Base-by-base conservation (phyloP, 2,797 vertebrate genomes). In the Falco columbarius region DNA sequence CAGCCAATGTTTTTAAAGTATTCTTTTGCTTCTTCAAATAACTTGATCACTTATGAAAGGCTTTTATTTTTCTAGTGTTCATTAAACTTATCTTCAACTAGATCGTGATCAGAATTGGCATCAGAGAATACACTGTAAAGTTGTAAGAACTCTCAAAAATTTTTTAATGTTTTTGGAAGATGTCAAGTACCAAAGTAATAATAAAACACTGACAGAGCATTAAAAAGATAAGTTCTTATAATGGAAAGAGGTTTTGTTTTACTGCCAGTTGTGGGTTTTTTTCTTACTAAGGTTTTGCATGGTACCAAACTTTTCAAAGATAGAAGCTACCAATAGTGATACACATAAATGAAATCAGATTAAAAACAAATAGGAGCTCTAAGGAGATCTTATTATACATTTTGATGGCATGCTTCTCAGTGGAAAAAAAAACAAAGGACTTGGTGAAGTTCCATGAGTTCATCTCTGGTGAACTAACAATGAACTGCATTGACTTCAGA, bases 41-140 rank as follows among this genome's bases (percentile, higher is more conserved):
- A 65, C 66, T 82, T 75, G 68, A 81, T 84, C 80, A 5, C 29
- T 95, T 90, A 75, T 42, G 70, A 91, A 84, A 92, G 84, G 42
- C 65, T 62, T 91, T 92, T 92, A 47, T 93, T 97, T 97, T 91
- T 94, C 61, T 62, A 81, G 85, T 47, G 70, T 73, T 91, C 62
- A 81, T 94, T 90, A 95, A 89, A 75, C 46, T 95, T 89, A 81
- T 86, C 89, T 94, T 77, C 90, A 83, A 12, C 75, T 36, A 74
- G 83, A 76, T 58, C 76, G 29, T 63, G 66, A 90, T 90, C 95
- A 91, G 81, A 70, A 63, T 77, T 93, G 74, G 68, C 90, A 68
- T 63, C 63, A 76, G 54, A 94, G 67, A 92, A 68, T 72, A 81
- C 15, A 46, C 86, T 86, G 65, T 61, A 46, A 96, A 93, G 51